A percentile compares a stretch with the other conserved stretches of the same genome.
Evolutionary conservation across 2,113 vertebrate species (phyloP).

Genomic region (Dasyornis broadbenti): DNA sequence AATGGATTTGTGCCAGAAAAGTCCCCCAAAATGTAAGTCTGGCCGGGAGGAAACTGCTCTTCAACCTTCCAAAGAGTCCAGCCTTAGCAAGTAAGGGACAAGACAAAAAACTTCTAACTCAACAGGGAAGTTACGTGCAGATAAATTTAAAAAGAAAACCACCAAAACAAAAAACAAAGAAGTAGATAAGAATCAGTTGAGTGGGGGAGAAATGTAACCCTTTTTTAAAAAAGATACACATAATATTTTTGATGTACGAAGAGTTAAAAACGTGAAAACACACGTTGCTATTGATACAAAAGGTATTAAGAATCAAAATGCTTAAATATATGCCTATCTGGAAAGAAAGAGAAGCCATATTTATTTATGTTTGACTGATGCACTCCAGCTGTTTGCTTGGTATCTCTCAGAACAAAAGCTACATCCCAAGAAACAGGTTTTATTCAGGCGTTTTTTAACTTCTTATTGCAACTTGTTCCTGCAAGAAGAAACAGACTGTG

Average conservation of each 20-base stretch:
- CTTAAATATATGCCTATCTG: neutral
- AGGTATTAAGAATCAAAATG: neutral
- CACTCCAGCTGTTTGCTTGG: neutral
- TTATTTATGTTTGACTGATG: neutral
- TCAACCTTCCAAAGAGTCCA: neutral
- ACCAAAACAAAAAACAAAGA: neutral
- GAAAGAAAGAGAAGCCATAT: neutral
- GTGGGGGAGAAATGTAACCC: neutral
- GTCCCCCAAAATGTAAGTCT: neutral
- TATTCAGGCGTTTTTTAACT: neutral
- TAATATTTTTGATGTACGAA: neutral
- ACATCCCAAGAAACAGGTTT: neutral
- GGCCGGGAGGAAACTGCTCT: neutral
- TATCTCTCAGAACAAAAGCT: neutral
- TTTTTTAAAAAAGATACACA: neutral
- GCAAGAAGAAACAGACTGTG: neutral
- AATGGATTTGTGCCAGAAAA: neutral
- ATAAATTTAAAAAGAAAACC: neutral
- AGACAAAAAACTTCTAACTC: neutral
- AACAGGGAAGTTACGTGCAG: neutral
- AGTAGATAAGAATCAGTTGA: neutral
- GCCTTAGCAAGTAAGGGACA: neutral
- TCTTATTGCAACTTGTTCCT: neutral
- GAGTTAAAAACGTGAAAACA: neutral
- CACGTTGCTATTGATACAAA: neutral